A percentile compares a stretch with the other conserved stretches of the same genome.
These are phyloP conservation scores for Agrypnus murinus DNA, from an alignment of 2,888 invertebrate genomes.

Conservation along the genomic window DNA sequence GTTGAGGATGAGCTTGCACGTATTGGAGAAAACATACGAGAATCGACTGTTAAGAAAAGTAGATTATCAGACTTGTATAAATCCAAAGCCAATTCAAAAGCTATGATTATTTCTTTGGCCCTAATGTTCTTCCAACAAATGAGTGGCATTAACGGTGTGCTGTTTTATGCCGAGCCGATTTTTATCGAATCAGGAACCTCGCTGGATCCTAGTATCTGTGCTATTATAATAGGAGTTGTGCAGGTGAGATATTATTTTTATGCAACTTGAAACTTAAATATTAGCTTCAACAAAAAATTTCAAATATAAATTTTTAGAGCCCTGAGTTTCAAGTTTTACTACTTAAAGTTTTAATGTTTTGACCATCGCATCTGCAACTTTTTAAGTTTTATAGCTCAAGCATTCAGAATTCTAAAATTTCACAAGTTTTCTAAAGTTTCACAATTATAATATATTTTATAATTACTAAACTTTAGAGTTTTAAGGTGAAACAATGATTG, in stretches of 20 bases:
- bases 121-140: constrained; percentile 72
- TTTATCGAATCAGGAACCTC: constrained; percentile 64
- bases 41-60: constrained; percentile 70
- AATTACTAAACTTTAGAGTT: no score
- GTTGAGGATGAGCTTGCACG: constrained; percentile 74
- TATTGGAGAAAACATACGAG: constrained; percentile 72
- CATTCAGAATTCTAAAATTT: no score
- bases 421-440: no score
- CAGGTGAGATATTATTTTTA: constrained; percentile 57
- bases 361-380: no score
- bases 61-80: constrained; percentile 69
- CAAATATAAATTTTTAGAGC: no score
- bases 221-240: constrained; percentile 71
- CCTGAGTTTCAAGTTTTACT: no score
- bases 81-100: constrained; percentile 59
- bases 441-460: no score
- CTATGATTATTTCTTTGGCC: constrained; percentile 64
- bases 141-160: constrained; percentile 68
- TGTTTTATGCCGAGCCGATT: constrained; percentile 67
- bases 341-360: no score
- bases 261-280: no score
- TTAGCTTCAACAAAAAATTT: no score
- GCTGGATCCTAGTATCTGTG: constrained; percentile 63
- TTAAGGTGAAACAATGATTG: no score
- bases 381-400: no score